A percentile compares a stretch with the other conserved stretches of the same genome.
Conservation (phyloP, 2,888 invertebrate species). For the Torymus texanus region DNA sequence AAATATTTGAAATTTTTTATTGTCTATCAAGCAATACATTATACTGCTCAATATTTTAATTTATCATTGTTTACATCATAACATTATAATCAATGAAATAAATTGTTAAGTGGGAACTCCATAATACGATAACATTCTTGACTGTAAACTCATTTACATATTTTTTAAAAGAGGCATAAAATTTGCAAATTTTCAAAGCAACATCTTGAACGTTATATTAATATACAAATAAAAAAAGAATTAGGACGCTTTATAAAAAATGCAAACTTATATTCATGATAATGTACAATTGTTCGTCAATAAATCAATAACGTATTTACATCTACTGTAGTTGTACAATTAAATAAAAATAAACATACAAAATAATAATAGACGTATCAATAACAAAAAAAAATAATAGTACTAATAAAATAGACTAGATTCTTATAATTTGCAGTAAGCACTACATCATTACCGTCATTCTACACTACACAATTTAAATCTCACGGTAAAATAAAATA, state of each 20-base stretch:
- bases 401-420: constrained; percentile 33
- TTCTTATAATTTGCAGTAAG: constrained; percentile 14
- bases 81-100: background rate
- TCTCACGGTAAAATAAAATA: background rate
- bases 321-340: background rate
- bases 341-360: background rate
- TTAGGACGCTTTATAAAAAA: too few species aligned
- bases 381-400: constrained; percentile 7
- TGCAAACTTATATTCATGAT: too few species aligned
- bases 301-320: background rate
- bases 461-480: constrained; percentile 1
- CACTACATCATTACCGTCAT: background rate
- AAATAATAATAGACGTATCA: background rate
- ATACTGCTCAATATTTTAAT: constrained; percentile 8
- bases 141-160: too few species aligned
- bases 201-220: background rate
- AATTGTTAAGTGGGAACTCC: too few species aligned
- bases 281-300: too few species aligned
- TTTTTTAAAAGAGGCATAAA: too few species aligned
- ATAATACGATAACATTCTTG: too few species aligned
- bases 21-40: constrained; percentile 1
- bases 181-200: too few species aligned
- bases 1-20: constrained; percentile 13
- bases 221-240: background rate
- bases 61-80: background rate